These are phyloP conservation scores for Cenopis cana DNA, from an alignment of 2,888 invertebrate genomes.

Conservation along the genomic window DNA sequence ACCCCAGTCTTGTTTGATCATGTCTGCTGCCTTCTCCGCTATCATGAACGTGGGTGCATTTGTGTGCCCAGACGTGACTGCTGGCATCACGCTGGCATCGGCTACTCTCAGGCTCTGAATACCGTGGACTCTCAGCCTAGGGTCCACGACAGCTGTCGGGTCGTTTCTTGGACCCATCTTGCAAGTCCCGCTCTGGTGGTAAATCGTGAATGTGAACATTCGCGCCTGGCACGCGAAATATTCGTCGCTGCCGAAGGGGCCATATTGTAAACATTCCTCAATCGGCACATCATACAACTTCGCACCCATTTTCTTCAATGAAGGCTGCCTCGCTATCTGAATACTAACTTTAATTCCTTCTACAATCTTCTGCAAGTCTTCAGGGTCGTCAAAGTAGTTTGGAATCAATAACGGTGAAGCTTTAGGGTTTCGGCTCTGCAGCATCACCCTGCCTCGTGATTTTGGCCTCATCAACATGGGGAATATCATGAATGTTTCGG, in stretches of 20 bases:
- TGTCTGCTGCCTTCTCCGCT: constrained; percentile 91
- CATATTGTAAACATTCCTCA: constrained; percentile 83
- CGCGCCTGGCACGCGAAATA: constrained; percentile 89
- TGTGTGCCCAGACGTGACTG: constrained; percentile 90
- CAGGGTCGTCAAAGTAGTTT: constrained; percentile 88
- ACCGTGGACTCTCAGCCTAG: constrained; percentile 87
- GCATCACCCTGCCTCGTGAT: constrained; percentile 87
- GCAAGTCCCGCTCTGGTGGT: constrained; percentile 88
- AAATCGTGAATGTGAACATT: constrained; percentile 88
- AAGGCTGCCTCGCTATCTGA: constrained; percentile 84
- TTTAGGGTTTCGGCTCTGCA: constrained; percentile 89
- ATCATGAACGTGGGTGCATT: constrained; percentile 93
- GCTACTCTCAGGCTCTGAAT: constrained; percentile 88
- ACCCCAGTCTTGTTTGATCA: constrained; percentile 86
- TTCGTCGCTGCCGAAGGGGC: constrained; percentile 86
- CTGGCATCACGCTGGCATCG: constrained; percentile 92
- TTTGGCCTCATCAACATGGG: constrained; percentile 90
- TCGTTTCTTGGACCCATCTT: constrained; percentile 87
- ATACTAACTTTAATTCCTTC: constrained; percentile 86
- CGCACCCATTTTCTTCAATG: constrained; percentile 85
- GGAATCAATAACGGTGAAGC: constrained; percentile 90
- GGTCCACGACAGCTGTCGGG: constrained; percentile 87
- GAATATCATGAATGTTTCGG: constrained; percentile 83
- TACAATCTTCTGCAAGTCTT: constrained; percentile 87
- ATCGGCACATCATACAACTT: constrained; percentile 86